Conservation (phyloP, 1,140 invertebrate species). For the Nasonia longicornis region DNA sequence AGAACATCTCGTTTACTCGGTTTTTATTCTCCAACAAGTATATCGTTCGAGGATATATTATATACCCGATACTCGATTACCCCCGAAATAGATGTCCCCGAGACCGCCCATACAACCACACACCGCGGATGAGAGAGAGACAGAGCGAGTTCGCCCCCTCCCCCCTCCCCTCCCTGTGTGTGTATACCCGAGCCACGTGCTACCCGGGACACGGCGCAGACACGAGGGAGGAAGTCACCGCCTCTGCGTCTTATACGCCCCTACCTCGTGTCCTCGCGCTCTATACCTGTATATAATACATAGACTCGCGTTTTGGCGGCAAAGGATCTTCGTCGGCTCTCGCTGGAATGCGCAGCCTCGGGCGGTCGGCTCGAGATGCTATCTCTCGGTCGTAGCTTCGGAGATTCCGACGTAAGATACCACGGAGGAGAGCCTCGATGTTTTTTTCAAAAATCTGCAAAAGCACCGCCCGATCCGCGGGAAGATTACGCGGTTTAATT, state of each 20-base stretch:
- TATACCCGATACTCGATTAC: too few species aligned
- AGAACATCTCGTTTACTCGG: not conserved
- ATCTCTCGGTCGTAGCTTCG: too few species aligned
- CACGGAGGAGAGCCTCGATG: not conserved
- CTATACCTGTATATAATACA: not conserved
- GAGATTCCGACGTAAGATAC: too few species aligned
- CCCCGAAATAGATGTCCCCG: not conserved
- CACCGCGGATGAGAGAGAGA: not conserved
- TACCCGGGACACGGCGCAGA: not conserved
- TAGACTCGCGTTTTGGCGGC: not conserved
- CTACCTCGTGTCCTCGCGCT: not conserved
- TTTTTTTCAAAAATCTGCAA: not conserved
- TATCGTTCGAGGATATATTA: too few species aligned
- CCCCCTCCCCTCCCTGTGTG: not conserved
- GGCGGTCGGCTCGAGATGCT: too few species aligned
- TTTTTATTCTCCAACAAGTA: too few species aligned
- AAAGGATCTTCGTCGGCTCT: not conserved
- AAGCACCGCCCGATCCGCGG: not conserved
- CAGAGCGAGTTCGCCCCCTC: not conserved
- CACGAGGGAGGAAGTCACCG: not conserved
- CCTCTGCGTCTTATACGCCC: conserved; percentile 9
- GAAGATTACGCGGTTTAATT: not conserved
- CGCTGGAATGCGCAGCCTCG: not conserved
- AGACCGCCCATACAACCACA: not conserved
- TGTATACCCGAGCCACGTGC: not conserved